These are phyloP conservation scores for Pterois miles DNA, from an alignment of 2,797 vertebrate species.

Conservation along the genomic window DNA sequence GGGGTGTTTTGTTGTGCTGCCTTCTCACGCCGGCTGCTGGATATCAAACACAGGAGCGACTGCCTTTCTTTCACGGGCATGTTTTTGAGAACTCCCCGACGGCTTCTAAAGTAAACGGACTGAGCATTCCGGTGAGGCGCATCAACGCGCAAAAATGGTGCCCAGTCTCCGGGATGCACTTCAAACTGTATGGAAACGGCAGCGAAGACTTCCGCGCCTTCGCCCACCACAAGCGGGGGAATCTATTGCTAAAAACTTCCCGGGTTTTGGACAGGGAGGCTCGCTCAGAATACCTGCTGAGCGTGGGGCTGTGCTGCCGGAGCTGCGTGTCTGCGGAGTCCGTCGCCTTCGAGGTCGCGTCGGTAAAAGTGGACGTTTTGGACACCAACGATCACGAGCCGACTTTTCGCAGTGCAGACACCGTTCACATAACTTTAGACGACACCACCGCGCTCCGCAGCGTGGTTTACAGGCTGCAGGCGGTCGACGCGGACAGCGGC, in stretches of 20 bases:
- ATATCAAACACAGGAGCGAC: slow-evolving; percentile 67
- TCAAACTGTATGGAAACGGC: slow-evolving; percentile 86
- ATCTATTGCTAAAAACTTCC: slow-evolving; percentile 85
- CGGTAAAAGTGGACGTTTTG: slow-evolving; percentile 87
- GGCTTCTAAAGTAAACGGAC: slow-evolving; percentile 87
- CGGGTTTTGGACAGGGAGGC: slow-evolving; percentile 86
- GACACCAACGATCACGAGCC: slow-evolving; percentile 91
- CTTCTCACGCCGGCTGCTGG: slow-evolving; percentile 72
- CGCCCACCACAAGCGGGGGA: slow-evolving; percentile 85
- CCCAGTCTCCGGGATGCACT: slow-evolving; percentile 79
- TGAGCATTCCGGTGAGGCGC: slow-evolving; percentile 86
- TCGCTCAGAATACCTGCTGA: slow-evolving; percentile 83
- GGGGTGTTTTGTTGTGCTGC: slow-evolving; percentile 74
- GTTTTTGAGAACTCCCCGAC: slow-evolving; percentile 88
- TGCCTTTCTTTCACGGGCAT: slow-evolving; percentile 86
- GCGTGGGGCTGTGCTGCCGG: slow-evolving; percentile 83
- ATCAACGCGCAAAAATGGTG: slow-evolving; percentile 87
- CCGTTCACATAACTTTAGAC: slow-evolving; percentile 82
- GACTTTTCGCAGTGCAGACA: slow-evolving; percentile 74
- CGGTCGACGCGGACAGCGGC: slow-evolving; percentile 86
- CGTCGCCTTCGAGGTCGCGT: slow-evolving; percentile 74
- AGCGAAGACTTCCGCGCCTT: slow-evolving; percentile 85
- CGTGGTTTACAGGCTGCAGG: slow-evolving; percentile 82
- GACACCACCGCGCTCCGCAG: slow-evolving; percentile 88
- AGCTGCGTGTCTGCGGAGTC: slow-evolving; percentile 66